Evolutionary conservation across 37 sponge, comb jelly and placozoan genomes (phyloP).

Genomic region (Mnemiopsis leidyi): DNA sequence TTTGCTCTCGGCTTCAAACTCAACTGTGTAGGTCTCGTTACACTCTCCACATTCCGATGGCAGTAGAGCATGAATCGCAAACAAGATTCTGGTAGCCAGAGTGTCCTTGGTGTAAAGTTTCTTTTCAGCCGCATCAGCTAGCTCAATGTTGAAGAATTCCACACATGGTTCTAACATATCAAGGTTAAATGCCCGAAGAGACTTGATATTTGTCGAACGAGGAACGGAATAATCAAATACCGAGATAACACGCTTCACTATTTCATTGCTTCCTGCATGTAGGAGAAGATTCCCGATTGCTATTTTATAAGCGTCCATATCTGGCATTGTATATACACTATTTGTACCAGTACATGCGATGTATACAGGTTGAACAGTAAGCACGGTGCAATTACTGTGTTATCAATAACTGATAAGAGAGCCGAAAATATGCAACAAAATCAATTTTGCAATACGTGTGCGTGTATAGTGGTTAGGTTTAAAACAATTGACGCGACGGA

Average conservation of each 20-base stretch:
- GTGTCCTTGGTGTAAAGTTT: background rate
- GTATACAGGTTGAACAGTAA: too few relatives aligned
- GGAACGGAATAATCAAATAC: background rate
- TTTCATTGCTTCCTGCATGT: background rate
- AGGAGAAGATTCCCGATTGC: background rate
- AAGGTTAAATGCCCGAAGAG: background rate
- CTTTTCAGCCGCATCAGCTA: background rate
- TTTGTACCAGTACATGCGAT: too few relatives aligned
- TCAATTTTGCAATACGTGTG: too few relatives aligned
- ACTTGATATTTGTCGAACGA: background rate
- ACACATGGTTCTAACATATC: conserved; percentile 13
- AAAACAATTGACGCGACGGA: too few relatives aligned
- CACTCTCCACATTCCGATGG: background rate
- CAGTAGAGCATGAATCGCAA: background rate
- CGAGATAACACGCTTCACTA: conserved; percentile 6
- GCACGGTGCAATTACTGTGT: too few relatives aligned
- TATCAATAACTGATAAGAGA: too few relatives aligned
- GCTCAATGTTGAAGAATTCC: background rate
- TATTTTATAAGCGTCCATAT: too few relatives aligned
- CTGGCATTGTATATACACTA: too few relatives aligned
- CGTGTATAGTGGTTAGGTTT: too few relatives aligned
- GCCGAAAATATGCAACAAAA: too few relatives aligned
- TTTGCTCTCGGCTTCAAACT: background rate
- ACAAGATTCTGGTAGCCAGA: background rate
- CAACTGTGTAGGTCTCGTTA: background rate